phyloP scores from a whole-genome alignment of 1,140 invertebrate species.

The Holcopasites calliopsidis region DNA sequence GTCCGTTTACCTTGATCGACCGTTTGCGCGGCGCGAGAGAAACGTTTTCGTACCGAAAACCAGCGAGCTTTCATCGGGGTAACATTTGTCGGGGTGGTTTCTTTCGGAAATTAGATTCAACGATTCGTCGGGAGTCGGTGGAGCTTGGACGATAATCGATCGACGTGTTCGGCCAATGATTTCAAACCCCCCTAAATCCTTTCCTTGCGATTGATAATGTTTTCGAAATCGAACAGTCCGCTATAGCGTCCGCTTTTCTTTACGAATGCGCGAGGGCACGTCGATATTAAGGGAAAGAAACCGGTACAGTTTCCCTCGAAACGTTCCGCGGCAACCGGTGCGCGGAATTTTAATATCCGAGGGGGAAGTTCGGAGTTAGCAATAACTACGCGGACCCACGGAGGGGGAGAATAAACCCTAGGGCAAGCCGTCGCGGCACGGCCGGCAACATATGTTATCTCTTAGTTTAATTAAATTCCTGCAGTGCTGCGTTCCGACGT shows the following conservation, averaged over 20 bases:
- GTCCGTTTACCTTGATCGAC: not conserved
- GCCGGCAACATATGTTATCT: slow-evolving; percentile 80
- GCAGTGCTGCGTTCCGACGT: slow-evolving; percentile 68
- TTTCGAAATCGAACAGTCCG: no score
- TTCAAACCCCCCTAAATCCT: no score
- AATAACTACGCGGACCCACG: slow-evolving; percentile 74
- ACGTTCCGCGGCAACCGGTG: slow-evolving; percentile 74
- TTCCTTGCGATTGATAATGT: no score
- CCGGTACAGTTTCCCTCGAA: slow-evolving; percentile 41
- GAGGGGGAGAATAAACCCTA: slow-evolving; percentile 64
- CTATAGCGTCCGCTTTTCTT: no score
- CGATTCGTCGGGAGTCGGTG: not conserved
- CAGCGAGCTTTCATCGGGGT: no score
- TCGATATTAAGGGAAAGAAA: slow-evolving; percentile 30
- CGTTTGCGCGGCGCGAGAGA: not conserved
- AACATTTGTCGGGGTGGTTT: no score
- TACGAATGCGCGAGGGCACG: no score
- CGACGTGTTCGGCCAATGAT: no score
- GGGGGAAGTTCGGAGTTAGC: slow-evolving; percentile 70
- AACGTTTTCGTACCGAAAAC: not conserved
- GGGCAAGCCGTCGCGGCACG: slow-evolving; percentile 38
- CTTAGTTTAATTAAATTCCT: slow-evolving; percentile 81
- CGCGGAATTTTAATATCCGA: slow-evolving; percentile 79
- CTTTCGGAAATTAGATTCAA: no score
- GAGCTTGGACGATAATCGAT: no score